These are phyloP conservation scores for Sander vitreus DNA, from an alignment of 2,113 vertebrate genomes.

Conservation along the genomic window DNA sequence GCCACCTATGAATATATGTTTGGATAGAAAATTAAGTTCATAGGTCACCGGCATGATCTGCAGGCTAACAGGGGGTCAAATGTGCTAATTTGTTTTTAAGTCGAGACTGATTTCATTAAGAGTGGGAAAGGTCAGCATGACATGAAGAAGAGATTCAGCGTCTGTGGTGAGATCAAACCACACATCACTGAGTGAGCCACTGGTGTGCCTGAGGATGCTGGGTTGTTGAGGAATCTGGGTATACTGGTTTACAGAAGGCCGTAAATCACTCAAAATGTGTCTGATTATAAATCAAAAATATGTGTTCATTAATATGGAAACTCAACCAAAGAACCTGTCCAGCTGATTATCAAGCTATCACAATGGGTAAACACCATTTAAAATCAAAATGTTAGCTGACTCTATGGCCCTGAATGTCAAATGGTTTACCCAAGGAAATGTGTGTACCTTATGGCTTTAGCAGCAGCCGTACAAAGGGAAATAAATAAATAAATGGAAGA, in stretches of 20 bases:
- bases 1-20: constrained; percentile 91
- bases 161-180: constrained; percentile 38
- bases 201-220: constrained; percentile 43
- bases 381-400: constrained; percentile 74
- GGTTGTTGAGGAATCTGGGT: constrained; percentile 53
- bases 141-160: constrained; percentile 87
- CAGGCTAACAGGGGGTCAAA: constrained; percentile 92
- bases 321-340: constrained; percentile 40
- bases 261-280: constrained; percentile 52
- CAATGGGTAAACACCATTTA: constrained; percentile 76
- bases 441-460: constrained; percentile 76
- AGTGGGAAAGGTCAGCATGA: constrained; percentile 90
- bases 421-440: constrained; percentile 80
- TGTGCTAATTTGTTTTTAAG: constrained; percentile 94
- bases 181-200: constrained; percentile 37
- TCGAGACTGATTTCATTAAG: constrained; percentile 91
- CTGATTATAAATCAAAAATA: constrained; percentile 26
- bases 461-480: constrained; percentile 74
- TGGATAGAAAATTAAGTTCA: constrained; percentile 92
- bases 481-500: constrained; percentile 81
- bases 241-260: constrained; percentile 61
- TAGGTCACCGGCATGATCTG: constrained; percentile 83
- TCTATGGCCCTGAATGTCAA: constrained; percentile 47
- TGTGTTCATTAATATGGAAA: constrained; percentile 51
- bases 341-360: constrained; percentile 67